Evolutionary conservation across 2,888 invertebrate genomes (phyloP), one percentile per base, ranked within the genome.

Genomic region (Sipha maydis): DNA sequence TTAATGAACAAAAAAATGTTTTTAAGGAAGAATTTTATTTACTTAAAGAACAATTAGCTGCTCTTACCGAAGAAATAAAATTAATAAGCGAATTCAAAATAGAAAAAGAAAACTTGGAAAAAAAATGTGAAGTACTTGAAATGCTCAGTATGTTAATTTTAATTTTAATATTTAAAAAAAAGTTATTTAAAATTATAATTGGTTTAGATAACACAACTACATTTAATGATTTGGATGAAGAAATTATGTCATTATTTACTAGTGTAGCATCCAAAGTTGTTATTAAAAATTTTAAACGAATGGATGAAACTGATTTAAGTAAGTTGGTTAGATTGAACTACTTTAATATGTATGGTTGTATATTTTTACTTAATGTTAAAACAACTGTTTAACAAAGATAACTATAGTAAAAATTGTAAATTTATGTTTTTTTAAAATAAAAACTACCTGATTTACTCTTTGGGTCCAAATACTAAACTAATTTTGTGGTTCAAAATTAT

Each of bases 221-320:
- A 19, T 78, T 85, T 54, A 7, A 78, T 85, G 69, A 85, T 34
- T n/a, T 78, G 7, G 85, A 85, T 69, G 69, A 78, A 85, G 77
- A 85, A 67, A 34, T 69, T 78, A 69, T 85, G 69, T 54, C 77
- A 54, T 78, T 85, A n/a, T 78, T 69, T 11, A 34, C 48, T 41
- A 85, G 19, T 54, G 69, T 77, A 38, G 48, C 85, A 19, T 85
- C 31, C 25, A 85, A 85, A 78, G 78, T 85, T 48, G 9, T 85
- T 34, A 1, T 85, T 3, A 85, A 85, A 9, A 85, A 85, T 78
- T 85, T 85, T 85, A 78, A 85, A 54, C 11, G 78, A 85, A n/a
- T 85, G 48, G 34, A 85, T 69, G 69, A 78, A 78, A n/a, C 17
- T 54, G 85, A 85, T 54, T 54, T 85, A 69, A 78, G 85, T 85